These are phyloP conservation scores for Sorex fumeus DNA, from an alignment of 2,113 vertebrate species.

Conservation along the genomic window DNA sequence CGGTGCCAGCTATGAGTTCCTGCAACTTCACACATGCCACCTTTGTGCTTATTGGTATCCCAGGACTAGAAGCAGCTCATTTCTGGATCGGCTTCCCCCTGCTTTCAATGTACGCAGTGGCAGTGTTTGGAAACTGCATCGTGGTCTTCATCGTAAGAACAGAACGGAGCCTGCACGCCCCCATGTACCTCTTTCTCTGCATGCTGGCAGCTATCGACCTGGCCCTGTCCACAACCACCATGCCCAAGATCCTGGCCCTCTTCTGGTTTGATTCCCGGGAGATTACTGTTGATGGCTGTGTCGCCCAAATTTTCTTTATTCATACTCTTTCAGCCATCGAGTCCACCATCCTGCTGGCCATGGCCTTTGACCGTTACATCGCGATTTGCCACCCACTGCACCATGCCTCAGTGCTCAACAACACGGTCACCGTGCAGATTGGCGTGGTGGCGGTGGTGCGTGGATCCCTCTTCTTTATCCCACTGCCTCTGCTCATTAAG, in stretches of 20 bases:
- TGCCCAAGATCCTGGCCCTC: constrained; percentile 84
- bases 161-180: constrained; percentile 77
- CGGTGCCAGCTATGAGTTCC: constrained; percentile 72
- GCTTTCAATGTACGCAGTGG: constrained; percentile 79
- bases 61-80: constrained; percentile 81
- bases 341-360: constrained; percentile 83
- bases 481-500: constrained; percentile 83
- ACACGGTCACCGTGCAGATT: constrained; percentile 76
- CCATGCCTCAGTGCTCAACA: constrained; percentile 81
- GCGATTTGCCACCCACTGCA: constrained; percentile 85
- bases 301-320: constrained; percentile 85
- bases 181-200: constrained; percentile 86
- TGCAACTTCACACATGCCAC: constrained; percentile 83
- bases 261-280: constrained; percentile 84
- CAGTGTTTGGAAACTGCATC: constrained; percentile 83
- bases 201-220: constrained; percentile 83
- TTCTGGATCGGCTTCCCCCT: constrained; percentile 85
- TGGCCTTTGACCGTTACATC: constrained; percentile 84
- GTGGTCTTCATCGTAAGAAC: constrained; percentile 81
- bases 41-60: constrained; percentile 84
- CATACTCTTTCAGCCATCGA: constrained; percentile 82
- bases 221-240: constrained; percentile 81
- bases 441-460: constrained; percentile 74
- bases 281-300: constrained; percentile 81
- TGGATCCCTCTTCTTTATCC: constrained; percentile 81